Base-by-base conservation (phyloP, 2,888 invertebrate species). In the Macrophya annulata region DNA sequence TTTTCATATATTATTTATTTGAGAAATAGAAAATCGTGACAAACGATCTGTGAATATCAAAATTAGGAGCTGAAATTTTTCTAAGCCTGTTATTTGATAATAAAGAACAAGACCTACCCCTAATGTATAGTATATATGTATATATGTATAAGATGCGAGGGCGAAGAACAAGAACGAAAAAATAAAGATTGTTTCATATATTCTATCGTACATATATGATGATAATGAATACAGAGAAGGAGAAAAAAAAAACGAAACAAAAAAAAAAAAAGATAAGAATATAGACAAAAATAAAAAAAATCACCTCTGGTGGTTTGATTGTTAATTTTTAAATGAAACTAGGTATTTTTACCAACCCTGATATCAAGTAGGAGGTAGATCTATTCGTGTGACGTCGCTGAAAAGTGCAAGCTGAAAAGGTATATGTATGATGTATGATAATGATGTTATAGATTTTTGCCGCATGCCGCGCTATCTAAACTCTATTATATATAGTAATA, bases 381-480 rank as follows among this genome's bases (percentile, higher is more conserved):
- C 12, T 40, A n/a, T 59, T 4, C 12, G 71, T 71, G 76, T 4
- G 48, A 48, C 48, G 79, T 6, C n/a, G 79, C 76, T 76, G 76
- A 76, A 55, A 59, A 79, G 59, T 79, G 79, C 79, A 79, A 79
- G 79, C 55, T 79, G 31, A 25, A 45, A 48, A 45, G 40, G n/a
- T 25, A 72, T 72, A 76, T 43, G 37, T n/a, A 37, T 37, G 10
- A 40, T 48, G 45, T 74, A 25, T 76, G 10, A 48, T 48, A 17
- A 21, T 37, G 12, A 10, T 77, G 31, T 77, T 12, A 31, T 17
- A 43, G 62, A 77, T 10, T 77, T 62, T 51, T 81, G 81, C 81
- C 40, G 62, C 81, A 81, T 81, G 81, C 81, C 81, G 81, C 81
- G 81, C 81, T 81, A 81, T 81, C 81, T 81, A 81, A 81, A 62